A percentile compares a stretch with the other conserved stretches of the same genome.
These are phyloP conservation scores for Paratilapia polleni DNA, from an alignment of 2,113 vertebrate genomes.

Conservation along the genomic window DNA sequence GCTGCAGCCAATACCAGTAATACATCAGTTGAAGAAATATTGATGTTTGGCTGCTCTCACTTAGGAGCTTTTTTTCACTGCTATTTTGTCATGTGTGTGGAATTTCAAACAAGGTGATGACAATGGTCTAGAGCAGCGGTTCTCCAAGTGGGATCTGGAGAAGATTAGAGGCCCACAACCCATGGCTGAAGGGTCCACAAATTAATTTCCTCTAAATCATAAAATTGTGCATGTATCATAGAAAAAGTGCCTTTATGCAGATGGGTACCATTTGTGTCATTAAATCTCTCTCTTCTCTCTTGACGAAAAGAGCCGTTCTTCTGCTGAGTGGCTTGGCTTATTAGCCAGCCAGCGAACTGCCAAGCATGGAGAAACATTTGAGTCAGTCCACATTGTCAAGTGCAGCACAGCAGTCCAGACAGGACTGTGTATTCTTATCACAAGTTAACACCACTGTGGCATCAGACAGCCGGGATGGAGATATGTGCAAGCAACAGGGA, in stretches of 20 bases:
- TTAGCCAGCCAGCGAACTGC: too few relatives aligned
- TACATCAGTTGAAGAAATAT: background rate
- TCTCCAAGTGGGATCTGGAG: background rate
- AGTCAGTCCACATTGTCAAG: background rate
- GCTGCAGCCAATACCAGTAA: conserved; percentile 1
- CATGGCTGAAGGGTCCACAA: background rate
- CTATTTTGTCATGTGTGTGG: conserved; percentile 30
- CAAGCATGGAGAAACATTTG: too few relatives aligned
- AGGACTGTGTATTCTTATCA: background rate
- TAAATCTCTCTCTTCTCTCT: background rate
- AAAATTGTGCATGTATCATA: background rate
- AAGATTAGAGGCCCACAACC: background rate
- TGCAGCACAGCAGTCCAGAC: background rate
- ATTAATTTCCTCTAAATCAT: background rate
- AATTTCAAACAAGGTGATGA: conserved; percentile 44
- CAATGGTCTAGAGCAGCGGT: background rate
- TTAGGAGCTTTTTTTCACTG: conserved; percentile 3
- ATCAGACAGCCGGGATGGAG: background rate
- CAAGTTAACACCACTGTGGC: background rate
- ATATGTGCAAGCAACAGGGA: background rate
- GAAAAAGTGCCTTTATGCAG: background rate
- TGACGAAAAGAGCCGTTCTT: too few relatives aligned
- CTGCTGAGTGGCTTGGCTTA: too few relatives aligned
- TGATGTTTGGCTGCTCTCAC: conserved; percentile 5
- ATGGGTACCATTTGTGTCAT: background rate